Percentiles rank a stretch among this genome's conserved stretches.
These are phyloP conservation scores for Pristionchus fissidentatus DNA, from an alignment of 2,888 invertebrate species.

Conservation along the genomic window DNA sequence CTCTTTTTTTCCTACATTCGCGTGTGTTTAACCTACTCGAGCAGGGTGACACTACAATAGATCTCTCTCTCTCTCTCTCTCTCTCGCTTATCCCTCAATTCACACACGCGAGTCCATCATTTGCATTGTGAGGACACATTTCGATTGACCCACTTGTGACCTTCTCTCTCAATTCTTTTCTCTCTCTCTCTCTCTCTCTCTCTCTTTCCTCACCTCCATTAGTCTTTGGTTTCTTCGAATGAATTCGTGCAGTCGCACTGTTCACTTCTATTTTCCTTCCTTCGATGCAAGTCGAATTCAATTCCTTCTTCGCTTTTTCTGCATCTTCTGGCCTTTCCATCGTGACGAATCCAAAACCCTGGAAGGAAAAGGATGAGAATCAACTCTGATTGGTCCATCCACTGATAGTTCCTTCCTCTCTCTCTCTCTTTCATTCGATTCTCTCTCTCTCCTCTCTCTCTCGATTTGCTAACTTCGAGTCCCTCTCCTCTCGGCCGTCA, in stretches of 20 bases:
- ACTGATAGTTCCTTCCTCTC: conserved; percentile 28
- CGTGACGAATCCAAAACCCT: conserved; percentile 99
- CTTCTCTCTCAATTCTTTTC: background rate
- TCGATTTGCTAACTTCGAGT: conserved; percentile 3
- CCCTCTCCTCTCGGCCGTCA: conserved; percentile 43
- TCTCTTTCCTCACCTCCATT: conserved; percentile 53
- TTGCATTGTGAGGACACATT: background rate
- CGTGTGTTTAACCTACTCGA: too few relatives aligned
- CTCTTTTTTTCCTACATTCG: too few relatives aligned
- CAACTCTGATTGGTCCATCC: background rate
- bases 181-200: background rate
- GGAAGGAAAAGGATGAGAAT: conserved; percentile 80
- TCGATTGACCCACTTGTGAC: conserved; percentile 34
- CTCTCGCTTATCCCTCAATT: too few relatives aligned
- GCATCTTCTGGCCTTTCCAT: conserved; percentile 99
- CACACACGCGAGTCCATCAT: conserved; percentile 22
- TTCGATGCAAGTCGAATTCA: conserved; percentile 99
- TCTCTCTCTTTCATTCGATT: background rate
- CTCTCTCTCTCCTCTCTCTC: background rate
- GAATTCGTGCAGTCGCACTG: conserved; percentile 99
- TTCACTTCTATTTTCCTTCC: conserved; percentile 99
- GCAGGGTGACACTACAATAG: too few relatives aligned
- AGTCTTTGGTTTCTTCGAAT: conserved; percentile 91
- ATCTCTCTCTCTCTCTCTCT: too few relatives aligned
- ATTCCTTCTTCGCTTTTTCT: conserved; percentile 99